Base-by-base conservation (phyloP, 35 echinoderm and acorn worm species). In the Ophiothrix spiculata region DNA sequence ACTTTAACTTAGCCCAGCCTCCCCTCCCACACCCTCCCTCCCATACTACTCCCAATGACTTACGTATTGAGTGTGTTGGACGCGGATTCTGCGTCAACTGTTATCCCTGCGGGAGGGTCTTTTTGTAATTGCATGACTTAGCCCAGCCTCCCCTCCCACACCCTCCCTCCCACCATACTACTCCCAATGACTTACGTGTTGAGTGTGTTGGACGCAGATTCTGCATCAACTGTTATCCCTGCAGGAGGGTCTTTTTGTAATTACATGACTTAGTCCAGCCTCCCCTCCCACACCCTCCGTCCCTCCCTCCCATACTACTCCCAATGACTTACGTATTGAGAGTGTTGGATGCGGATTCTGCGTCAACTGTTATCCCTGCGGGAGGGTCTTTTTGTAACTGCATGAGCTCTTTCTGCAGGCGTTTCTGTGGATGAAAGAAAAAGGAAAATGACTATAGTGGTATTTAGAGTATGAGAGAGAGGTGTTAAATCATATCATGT, bases 351-450 rank as follows among this genome's bases (percentile, higher is more conserved):
- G 85, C 84, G 10, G 41, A 76, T 21, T 87, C 79, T 56, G 79
- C 56, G 42, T 92, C 82, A 54, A 92, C 76, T 40, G 64, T 86
- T 31, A 92, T 87, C 16, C 90, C 90, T 13, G 77, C 79, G 31
- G 90, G 90, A 1, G 90, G 90, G 32, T 92, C 90, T 77, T 86
- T 86, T 63, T 92, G 90, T n/a, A 90, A 40, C 25, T 90, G 90
- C 79, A 92, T 79, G 28, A 92, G 39, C 73, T 92, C 90, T 42
- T 92, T 92, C 49, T 86, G 84, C 4, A 90, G 46, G 13, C 88
- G 69, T 83, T 90, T 90, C 88, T 88, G 78, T 37, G 39, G 10
- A 75, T 32, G 11, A 34, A 35, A 39, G 3, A 84, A 32, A 39
- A 79, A 17, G 56, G 28, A 81, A 69, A 49, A 49, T n/a, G n/a